Percentiles rank a stretch among this genome's conserved stretches.
phyloP scores from a whole-genome alignment of 2,113 vertebrate species.

The Falcunculus frontatus region DNA sequence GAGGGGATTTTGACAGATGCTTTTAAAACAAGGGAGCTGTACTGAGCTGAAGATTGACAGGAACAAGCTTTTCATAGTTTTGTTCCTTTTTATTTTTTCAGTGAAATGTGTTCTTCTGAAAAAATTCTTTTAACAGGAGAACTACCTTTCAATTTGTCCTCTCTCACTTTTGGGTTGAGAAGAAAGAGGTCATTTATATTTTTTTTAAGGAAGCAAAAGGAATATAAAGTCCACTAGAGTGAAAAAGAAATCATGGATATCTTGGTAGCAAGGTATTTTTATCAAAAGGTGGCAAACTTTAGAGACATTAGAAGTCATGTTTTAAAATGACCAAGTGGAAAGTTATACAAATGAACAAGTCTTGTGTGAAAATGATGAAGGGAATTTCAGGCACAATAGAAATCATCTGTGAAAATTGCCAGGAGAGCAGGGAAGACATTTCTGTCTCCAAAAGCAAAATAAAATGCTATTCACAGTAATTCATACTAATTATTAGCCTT shows the following conservation, averaged over 20 bases:
- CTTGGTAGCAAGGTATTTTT: neutral
- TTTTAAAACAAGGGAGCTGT: neutral
- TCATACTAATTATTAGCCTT: neutral
- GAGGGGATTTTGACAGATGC: neutral
- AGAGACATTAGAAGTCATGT: neutral
- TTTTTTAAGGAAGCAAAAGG: neutral
- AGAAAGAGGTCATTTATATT: neutral
- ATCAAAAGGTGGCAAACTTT: neutral
- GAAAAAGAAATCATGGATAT: neutral
- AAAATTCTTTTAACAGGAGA: neutral
- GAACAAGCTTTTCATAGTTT: neutral
- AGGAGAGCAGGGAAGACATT: neutral
- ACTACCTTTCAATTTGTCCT: constrained; percentile 3
- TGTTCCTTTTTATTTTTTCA: neutral
- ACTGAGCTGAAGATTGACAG: neutral
- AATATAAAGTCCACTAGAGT: neutral
- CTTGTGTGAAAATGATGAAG: neutral
- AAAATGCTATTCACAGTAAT: neutral
- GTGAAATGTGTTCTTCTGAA: neutral
- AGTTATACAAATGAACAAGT: neutral
- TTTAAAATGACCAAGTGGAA: constrained; percentile 22
- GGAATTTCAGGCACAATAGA: neutral
- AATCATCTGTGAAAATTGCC: neutral
- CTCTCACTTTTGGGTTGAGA: neutral
- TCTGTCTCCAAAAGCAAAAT: neutral